phyloP scores from a whole-genome alignment of 2,797 vertebrate genomes.

The Orestias chungarensis region DNA sequence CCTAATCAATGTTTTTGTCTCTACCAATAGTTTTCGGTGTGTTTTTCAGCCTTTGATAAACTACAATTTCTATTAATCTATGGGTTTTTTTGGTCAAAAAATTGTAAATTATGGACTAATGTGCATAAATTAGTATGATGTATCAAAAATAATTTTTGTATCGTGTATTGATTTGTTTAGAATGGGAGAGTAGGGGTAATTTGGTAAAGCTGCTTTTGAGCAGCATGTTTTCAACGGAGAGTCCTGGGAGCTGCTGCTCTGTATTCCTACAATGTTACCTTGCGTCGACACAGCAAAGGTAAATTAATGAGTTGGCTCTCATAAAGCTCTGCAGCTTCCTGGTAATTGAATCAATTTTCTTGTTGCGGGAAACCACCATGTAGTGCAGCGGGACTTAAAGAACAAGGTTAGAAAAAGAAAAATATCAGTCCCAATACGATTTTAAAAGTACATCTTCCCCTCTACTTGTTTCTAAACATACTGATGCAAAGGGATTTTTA shows the following conservation, averaged over 20 bases:
- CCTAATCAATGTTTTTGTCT: not conserved
- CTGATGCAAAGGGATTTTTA: not conserved
- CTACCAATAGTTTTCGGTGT: not conserved
- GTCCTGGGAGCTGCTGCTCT: not conserved
- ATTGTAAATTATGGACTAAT: not conserved
- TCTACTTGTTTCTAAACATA: not conserved
- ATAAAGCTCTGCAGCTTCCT: constrained; percentile 5
- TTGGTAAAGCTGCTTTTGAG: not conserved
- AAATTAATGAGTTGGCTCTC: constrained; percentile 5
- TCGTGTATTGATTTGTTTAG: not conserved
- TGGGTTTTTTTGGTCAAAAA: not conserved
- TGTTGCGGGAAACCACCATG: not conserved
- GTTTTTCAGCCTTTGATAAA: not conserved
- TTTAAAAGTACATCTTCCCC: not conserved
- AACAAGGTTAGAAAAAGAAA: not conserved
- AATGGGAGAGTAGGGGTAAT: not conserved
- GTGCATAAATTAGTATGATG: not conserved
- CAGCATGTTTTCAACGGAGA: not conserved
- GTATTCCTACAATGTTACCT: not conserved
- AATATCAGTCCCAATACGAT: not conserved
- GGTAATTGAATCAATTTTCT: constrained; percentile 2
- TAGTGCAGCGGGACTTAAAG: not conserved
- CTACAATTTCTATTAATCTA: not conserved
- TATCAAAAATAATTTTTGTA: not conserved
- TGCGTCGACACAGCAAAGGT: not conserved